Percentiles rank a stretch among this genome's conserved stretches.
Conservation (phyloP, 1,140 invertebrate genomes). For the Diabrotica virgifera region DNA sequence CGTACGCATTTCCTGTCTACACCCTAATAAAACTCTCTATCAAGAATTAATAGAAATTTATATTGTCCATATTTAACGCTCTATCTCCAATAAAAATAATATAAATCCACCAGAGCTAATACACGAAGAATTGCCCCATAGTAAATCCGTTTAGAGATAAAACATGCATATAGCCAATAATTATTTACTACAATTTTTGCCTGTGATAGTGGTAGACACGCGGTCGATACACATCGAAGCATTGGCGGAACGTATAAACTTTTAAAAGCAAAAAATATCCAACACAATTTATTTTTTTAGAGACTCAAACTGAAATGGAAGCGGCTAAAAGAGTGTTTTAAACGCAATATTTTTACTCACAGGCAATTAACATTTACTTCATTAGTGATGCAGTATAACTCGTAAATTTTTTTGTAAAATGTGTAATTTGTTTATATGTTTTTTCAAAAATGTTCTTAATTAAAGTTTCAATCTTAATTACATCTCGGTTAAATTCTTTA, state of each 20-base stretch:
- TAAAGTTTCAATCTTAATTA: too few species aligned
- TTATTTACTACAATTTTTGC: conserved; percentile 1
- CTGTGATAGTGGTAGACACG: not conserved
- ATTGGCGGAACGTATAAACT: not conserved
- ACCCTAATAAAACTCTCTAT: too few species aligned
- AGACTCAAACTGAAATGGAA: not conserved
- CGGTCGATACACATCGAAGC: not conserved
- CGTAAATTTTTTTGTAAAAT: not conserved
- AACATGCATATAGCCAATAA: not conserved
- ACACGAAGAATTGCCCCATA: not conserved
- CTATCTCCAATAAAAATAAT: too few species aligned
- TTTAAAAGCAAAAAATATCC: not conserved
- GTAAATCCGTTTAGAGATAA: not conserved
- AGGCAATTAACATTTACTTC: not conserved
- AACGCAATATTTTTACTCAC: not conserved
- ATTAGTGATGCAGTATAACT: not conserved
- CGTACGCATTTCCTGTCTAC: too few species aligned
- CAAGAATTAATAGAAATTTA: too few species aligned
- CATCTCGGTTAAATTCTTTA: too few species aligned
- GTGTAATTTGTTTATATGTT: not conserved
- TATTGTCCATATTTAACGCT: too few species aligned
- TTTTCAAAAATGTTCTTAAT: too few species aligned
- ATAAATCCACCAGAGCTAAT: not conserved
- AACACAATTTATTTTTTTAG: not conserved
- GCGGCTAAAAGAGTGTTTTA: not conserved